Conservation (phyloP, 2,797 vertebrate genomes). For the Melanogrammus aeglefinus region DNA sequence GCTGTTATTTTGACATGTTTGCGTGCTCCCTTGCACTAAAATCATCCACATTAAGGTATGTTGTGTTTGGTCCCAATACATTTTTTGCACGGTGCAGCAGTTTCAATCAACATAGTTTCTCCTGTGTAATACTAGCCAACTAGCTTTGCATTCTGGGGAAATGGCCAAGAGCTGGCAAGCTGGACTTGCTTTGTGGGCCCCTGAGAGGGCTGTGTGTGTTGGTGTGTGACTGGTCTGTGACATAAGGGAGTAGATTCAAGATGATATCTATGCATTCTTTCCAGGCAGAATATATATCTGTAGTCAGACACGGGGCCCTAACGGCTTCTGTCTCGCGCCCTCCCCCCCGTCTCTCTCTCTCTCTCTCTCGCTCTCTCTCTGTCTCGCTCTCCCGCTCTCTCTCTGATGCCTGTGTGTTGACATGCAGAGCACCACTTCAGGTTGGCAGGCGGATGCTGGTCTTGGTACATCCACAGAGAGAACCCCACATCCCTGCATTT, state of each 20-base stretch:
- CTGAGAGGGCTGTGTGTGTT: background rate
- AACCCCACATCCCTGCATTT: background rate
- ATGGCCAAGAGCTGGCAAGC: background rate
- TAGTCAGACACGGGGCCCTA: background rate
- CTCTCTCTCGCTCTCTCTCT: conserved; percentile 1
- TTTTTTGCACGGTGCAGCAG: background rate
- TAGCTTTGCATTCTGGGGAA: conserved; percentile 6
- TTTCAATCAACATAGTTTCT: background rate
- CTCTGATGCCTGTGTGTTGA: conserved; percentile 21
- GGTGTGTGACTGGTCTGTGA: background rate
- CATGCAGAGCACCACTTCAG: conserved; percentile 26
- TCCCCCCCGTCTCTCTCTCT: too few relatives aligned
- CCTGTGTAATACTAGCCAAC: background rate
- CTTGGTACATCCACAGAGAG: conserved; percentile 26
- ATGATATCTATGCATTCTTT: conserved; percentile 22
- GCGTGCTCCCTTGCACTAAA: background rate
- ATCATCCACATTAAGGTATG: background rate
- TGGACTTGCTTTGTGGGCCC: background rate
- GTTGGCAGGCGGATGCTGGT: conserved; percentile 9
- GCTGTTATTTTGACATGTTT: background rate
- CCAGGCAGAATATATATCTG: conserved; percentile 34
- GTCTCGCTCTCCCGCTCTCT: too few relatives aligned
- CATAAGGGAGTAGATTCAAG: conserved; percentile 10
- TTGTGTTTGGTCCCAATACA: background rate
- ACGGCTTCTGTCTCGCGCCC: conserved; percentile 5